These are phyloP conservation scores for Ophiodon elongatus DNA, from an alignment of 2,113 vertebrate genomes.

Conservation along the genomic window DNA sequence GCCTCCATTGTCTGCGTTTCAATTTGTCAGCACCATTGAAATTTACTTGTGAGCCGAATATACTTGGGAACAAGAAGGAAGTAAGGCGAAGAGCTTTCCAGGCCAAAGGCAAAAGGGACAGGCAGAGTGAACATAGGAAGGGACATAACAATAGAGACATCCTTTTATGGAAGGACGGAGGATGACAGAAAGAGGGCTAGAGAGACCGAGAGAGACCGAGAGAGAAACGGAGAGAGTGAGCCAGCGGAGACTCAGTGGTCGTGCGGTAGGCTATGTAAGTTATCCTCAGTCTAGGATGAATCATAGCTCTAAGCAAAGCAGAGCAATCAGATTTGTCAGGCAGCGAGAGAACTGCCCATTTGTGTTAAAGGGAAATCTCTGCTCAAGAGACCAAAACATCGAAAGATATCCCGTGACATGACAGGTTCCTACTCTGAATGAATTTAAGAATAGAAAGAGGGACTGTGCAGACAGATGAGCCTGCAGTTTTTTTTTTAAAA, in stretches of 20 bases:
- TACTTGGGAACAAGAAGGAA: constrained; percentile 26
- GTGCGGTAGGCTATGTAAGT: constrained; percentile 67
- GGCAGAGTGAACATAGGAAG: constrained; percentile 27
- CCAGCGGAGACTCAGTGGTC: constrained; percentile 23
- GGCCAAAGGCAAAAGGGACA: constrained; percentile 42
- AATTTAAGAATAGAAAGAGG: constrained; percentile 40
- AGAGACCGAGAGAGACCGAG: constrained; percentile 5
- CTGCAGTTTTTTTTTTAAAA: no score
- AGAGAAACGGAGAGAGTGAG: neutral
- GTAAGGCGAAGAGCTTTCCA: constrained; percentile 35
- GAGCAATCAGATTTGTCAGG: constrained; percentile 79
- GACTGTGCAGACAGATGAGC: constrained; percentile 14
- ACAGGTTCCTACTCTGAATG: constrained; percentile 47
- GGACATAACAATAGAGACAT: constrained; percentile 39
- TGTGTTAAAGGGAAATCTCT: constrained; percentile 66
- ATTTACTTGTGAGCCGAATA: neutral
- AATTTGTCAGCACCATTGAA: constrained; percentile 7
- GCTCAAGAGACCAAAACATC: constrained; percentile 46
- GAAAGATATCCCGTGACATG: constrained; percentile 47
- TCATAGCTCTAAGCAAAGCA: constrained; percentile 77
- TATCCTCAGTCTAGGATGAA: constrained; percentile 74
- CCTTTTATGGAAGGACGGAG: constrained; percentile 21
- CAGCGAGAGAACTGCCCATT: constrained; percentile 69
- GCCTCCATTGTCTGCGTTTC: neutral
- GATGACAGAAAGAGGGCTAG: constrained; percentile 6